Conservation (phyloP, 2,113 vertebrate genomes). For the Callipepla californica region DNA sequence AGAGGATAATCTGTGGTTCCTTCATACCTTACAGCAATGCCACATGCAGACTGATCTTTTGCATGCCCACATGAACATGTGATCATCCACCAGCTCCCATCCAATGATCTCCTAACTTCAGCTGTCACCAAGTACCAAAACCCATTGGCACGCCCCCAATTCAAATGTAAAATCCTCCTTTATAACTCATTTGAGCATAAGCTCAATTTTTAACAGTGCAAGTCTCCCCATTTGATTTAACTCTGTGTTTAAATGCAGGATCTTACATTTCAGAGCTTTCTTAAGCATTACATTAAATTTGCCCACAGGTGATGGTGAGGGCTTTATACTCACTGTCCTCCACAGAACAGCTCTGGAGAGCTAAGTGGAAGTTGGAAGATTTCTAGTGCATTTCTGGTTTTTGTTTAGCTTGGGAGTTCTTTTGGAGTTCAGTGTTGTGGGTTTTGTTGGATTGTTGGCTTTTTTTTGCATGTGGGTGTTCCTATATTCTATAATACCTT, state of each 20-base stretch:
- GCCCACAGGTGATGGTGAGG: not conserved
- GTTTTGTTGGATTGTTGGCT: no score
- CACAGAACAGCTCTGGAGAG: not conserved
- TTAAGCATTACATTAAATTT: not conserved
- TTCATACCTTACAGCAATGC: not conserved
- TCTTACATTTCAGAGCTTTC: not conserved
- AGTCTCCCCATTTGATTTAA: not conserved
- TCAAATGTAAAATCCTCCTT: not conserved
- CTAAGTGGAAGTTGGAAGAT: not conserved
- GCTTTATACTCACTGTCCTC: not conserved
- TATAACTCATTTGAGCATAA: not conserved
- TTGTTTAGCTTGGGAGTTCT: not conserved
- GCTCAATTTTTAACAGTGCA: not conserved
- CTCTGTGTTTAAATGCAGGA: not conserved
- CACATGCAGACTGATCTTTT: fast-evolving
- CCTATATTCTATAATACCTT: not conserved
- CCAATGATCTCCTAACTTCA: not conserved
- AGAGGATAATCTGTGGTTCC: not conserved
- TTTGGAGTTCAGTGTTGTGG: not conserved
- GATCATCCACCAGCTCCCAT: not conserved
- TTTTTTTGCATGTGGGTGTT: not conserved
- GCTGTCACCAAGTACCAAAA: not conserved
- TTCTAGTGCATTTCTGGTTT: not conserved
- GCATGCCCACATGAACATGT: no score
- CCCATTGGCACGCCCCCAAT: not conserved